Conservation (phyloP, 2,797 vertebrate genomes). For the Ctenosaura bakeri region DNA sequence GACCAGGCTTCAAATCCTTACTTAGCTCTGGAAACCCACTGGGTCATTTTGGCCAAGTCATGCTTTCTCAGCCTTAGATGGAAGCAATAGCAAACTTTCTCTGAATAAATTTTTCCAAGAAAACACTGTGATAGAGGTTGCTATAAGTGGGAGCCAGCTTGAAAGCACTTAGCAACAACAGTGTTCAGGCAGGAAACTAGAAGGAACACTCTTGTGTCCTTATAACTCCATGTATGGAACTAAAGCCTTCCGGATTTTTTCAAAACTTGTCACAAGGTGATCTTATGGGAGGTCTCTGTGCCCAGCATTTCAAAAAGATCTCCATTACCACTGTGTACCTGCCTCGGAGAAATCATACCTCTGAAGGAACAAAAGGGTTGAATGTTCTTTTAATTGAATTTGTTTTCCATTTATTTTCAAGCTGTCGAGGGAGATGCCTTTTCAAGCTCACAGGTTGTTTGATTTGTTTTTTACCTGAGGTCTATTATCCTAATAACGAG, state of each 20-base stretch:
- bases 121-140: too few relatives aligned
- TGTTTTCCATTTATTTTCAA: constrained; percentile 84
- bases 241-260: neutral
- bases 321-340: constrained; percentile 58
- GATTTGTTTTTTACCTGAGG: constrained; percentile 80
- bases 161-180: neutral
- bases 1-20: too few relatives aligned
- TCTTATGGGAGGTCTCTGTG: constrained; percentile 53
- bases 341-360: constrained; percentile 73
- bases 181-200: neutral
- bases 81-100: too few relatives aligned
- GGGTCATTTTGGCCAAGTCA: too few relatives aligned
- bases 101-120: too few relatives aligned
- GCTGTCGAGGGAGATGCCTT: constrained; percentile 81
- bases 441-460: constrained; percentile 73
- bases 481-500: constrained; percentile 82
- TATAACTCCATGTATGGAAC: neutral
- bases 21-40: too few relatives aligned
- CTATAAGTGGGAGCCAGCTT: too few relatives aligned
- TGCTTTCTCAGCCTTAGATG: too few relatives aligned
- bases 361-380: constrained; percentile 78
- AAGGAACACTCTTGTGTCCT: neutral
- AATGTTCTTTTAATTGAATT: constrained; percentile 86
- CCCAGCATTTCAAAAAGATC: constrained; percentile 60
- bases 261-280: constrained; percentile 48